Evolutionary conservation across 2,888 invertebrate genomes (phyloP), one percentile per base, ranked within the genome.

Genomic region (Prenolepis imparis): DNA sequence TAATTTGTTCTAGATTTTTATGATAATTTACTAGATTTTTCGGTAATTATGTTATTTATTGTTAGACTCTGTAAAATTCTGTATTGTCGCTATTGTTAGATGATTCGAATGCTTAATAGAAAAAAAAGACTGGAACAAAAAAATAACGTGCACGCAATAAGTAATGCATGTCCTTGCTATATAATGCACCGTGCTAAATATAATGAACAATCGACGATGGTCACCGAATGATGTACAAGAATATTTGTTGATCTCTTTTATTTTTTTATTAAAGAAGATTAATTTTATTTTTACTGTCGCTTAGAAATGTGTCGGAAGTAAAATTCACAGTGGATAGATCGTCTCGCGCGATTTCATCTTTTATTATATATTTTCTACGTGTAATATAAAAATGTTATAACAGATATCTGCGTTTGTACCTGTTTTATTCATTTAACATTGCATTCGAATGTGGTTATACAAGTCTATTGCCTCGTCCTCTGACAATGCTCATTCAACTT

Each of bases 401-500:
- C 8, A 9, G n/a, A 32, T 75, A 66, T 5, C 67, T 36, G 24
- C 21, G 44, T 5, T 72, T 24, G n/a, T 59, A 39, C 12, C 21
- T 59, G 39, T 32, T 15, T 39, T 32, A 59, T 18, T 12, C 55
- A 15, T 39, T 52, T 64, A 77, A 15, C n/a, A 9, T 36, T 21
- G 70, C 44, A 57, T 39, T 24, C 41, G 15, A 4, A 57, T 36
- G 57, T 36, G 32, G 78, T 78, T 59, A 44, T 80, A 72, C 78
- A 59, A 59, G 44, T 24, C 41, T 12, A 41, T 70, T 41, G 15
- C 21, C 52, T 52, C 44, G 44, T 44, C 0, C 12, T 21, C 59
- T 72, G 15, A 59, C 72, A 80, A 80, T 72, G 41, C 70, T 72
- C 57, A 70, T 44, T 78, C 70, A 57, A 21, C 18, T 72, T 80